Conservation (phyloP, 2,797 vertebrate species). For the Falco concolor region DNA sequence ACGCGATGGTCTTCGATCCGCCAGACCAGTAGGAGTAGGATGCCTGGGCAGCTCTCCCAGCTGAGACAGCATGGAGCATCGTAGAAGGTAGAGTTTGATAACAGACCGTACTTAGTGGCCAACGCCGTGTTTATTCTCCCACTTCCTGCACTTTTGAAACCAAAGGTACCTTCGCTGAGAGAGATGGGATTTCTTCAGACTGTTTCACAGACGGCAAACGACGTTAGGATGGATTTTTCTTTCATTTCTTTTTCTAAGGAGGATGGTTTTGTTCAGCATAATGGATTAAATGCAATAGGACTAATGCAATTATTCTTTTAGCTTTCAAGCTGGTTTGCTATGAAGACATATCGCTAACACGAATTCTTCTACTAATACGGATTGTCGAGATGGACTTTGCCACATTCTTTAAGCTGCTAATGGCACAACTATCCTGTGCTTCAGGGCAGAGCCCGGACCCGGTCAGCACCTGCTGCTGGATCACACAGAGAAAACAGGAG, state of each 20-base stretch:
- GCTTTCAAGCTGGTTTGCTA: conserved; percentile 1
- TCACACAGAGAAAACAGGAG: neutral
- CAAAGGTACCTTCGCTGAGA: conserved; percentile 71
- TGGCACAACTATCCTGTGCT: neutral
- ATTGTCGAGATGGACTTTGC: neutral
- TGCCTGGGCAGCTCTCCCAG: neutral
- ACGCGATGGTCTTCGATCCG: neutral
- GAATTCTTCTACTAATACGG: neutral
- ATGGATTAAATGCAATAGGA: neutral
- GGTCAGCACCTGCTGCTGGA: neutral
- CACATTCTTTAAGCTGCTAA: conserved; percentile 19
- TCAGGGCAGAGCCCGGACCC: neutral
- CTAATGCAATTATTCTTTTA: neutral
- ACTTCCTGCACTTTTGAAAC: conserved; percentile 68
- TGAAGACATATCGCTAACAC: neutral
- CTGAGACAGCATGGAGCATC: conserved; percentile 28
- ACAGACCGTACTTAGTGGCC: neutral
- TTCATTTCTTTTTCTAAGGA: neutral
- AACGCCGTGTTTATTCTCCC: conserved; percentile 28
- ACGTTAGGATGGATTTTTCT: neutral
- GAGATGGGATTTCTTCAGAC: neutral
- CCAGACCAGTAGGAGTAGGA: neutral
- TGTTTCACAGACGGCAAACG: neutral
- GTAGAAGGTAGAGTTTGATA: neutral
- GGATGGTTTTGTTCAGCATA: neutral